phyloP scores from a whole-genome alignment of 2,113 vertebrate genomes.

The Coryphaenoides rupestris region DNA sequence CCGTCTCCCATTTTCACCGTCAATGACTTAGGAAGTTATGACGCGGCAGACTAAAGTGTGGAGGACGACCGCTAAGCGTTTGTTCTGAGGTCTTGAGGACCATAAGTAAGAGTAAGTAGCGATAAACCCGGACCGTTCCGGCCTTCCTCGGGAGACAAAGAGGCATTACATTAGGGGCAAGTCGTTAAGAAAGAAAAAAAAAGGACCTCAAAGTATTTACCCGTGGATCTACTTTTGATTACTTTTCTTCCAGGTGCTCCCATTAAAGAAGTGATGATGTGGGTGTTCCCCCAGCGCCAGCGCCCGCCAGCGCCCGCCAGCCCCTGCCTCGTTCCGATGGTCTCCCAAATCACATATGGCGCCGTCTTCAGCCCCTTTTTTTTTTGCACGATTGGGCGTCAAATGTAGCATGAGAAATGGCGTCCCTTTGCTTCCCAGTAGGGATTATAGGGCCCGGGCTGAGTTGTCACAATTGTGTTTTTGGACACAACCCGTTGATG shows the following conservation, averaged over 20 bases:
- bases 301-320: background rate
- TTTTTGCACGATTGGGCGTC: constrained; percentile 62
- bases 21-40: too few species aligned
- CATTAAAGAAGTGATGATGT: constrained; percentile 1
- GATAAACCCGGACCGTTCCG: too few species aligned
- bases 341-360: constrained; percentile 6
- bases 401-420: constrained; percentile 53
- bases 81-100: too few species aligned
- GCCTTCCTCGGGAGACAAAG: too few species aligned
- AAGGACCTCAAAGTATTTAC: constrained; percentile 1
- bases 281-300: background rate
- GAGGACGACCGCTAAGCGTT: too few species aligned
- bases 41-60: too few species aligned
- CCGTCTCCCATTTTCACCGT: too few species aligned
- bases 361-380: constrained; percentile 37
- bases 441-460: constrained; percentile 52
- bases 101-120: too few species aligned
- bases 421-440: constrained; percentile 69
- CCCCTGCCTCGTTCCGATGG: background rate
- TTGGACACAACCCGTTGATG: constrained; percentile 51
- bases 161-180: too few species aligned
- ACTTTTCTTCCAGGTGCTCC: constrained; percentile 6
- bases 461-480: constrained; percentile 71
- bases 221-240: constrained; percentile 1
- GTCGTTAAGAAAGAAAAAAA: too few species aligned